phyloP scores from a whole-genome alignment of 2,797 vertebrate species.

The Smutsia temminckii region DNA sequence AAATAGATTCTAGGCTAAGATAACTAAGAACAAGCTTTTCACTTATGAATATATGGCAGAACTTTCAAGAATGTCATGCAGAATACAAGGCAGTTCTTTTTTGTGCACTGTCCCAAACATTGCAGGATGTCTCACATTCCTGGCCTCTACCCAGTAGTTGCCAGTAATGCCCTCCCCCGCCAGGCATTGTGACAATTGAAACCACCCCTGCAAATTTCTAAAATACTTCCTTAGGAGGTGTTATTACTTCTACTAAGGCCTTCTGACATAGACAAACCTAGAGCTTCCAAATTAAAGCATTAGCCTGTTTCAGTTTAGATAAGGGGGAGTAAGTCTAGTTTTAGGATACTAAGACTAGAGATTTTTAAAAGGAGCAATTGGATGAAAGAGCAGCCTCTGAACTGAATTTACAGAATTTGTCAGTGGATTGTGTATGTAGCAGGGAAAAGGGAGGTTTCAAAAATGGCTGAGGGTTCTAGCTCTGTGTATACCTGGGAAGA shows the following conservation, averaged over 20 bases:
- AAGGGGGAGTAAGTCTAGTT: neutral
- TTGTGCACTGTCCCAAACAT: neutral
- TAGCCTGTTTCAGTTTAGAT: neutral
- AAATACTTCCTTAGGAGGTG: neutral
- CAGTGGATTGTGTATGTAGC: neutral
- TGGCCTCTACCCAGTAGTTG: neutral
- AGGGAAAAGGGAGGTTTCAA: neutral
- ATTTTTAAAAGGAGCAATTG: neutral
- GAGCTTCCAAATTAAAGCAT: conserved; percentile 25
- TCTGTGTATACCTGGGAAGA: neutral
- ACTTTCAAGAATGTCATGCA: neutral
- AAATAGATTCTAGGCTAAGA: neutral
- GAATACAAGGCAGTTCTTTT: neutral
- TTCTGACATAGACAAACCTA: neutral
- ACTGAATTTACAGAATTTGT: conserved; percentile 11
- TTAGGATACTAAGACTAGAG: neutral
- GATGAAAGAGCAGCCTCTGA: neutral
- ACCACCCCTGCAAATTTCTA: neutral
- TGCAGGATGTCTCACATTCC: neutral
- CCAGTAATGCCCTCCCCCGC: neutral
- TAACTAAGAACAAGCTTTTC: conserved; percentile 25
- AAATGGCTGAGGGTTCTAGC: neutral
- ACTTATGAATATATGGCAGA: neutral
- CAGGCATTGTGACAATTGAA: neutral
- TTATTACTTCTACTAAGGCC: neutral